These are phyloP conservation scores for Mythimna loreyi DNA, from an alignment of 2,888 invertebrate species.

Conservation along the genomic window DNA sequence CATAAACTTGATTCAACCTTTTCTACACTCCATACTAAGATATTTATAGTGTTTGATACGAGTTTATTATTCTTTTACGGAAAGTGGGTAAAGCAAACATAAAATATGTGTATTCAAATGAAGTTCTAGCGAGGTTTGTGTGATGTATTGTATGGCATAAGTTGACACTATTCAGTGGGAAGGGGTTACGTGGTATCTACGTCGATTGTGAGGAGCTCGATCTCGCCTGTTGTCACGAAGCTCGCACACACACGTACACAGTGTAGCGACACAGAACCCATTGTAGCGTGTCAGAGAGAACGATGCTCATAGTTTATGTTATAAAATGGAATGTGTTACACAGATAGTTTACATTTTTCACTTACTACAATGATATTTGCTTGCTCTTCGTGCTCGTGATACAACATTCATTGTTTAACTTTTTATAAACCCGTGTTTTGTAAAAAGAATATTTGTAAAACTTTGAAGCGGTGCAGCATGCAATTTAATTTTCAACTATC, in stretches of 20 bases:
- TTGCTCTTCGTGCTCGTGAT: slow-evolving; percentile 17
- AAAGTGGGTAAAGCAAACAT: slow-evolving; percentile 44
- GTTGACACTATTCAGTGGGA: slow-evolving; percentile 43
- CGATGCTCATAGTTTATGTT: slow-evolving; percentile 31
- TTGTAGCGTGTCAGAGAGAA: slow-evolving; percentile 46
- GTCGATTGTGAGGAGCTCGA: slow-evolving; percentile 35
- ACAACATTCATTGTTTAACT: slow-evolving; percentile 27
- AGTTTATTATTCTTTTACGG: slow-evolving; percentile 53
- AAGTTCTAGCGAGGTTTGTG: slow-evolving; percentile 32
- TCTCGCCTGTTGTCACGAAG: slow-evolving; percentile 47
- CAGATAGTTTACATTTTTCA: slow-evolving; percentile 55
- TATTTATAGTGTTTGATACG: slow-evolving; percentile 39
- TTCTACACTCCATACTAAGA: slow-evolving; percentile 39
- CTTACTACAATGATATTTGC: slow-evolving; percentile 34
- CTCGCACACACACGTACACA: slow-evolving; percentile 16
- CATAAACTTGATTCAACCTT: slow-evolving; percentile 47
- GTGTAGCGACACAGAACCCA: slow-evolving; percentile 19
- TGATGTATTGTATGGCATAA: slow-evolving; percentile 49
- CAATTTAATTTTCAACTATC: background rate
- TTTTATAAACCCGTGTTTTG: slow-evolving; percentile 12
- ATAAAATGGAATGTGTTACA: slow-evolving; percentile 35
- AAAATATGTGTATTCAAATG: slow-evolving; percentile 57
- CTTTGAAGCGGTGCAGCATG: slow-evolving; percentile 2
- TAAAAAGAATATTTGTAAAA: slow-evolving; percentile 7
- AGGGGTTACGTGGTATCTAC: slow-evolving; percentile 49